These are phyloP conservation scores for Elachura formosa DNA, from an alignment of 2,113 vertebrate genomes.

Conservation along the genomic window DNA sequence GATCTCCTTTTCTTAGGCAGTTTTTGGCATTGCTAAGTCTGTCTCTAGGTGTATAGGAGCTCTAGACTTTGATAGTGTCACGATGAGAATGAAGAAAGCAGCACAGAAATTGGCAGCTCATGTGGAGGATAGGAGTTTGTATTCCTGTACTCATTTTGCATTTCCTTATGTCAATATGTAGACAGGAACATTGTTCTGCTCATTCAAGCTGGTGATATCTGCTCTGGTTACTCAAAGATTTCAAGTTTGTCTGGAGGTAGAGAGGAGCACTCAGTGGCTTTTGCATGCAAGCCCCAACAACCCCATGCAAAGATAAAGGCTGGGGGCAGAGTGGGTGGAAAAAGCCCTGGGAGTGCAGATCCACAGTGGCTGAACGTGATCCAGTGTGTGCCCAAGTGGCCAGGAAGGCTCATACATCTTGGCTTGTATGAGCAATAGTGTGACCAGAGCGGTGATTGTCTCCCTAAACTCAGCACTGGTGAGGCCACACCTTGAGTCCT, in stretches of 20 bases:
- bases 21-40: no score
- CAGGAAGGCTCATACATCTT: background rate
- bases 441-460: background rate
- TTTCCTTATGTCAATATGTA: rapidly evolving
- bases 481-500: rapidly evolving
- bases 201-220: background rate
- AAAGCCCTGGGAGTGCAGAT: background rate
- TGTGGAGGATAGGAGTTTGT: background rate
- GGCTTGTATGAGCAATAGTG: rapidly evolving
- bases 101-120: background rate
- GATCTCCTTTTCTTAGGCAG: no score
- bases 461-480: background rate
- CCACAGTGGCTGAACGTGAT: background rate
- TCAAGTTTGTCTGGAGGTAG: background rate
- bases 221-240: background rate
- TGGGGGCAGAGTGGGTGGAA: background rate
- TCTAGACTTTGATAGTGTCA: background rate
- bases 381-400: background rate
- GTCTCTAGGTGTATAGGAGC: background rate
- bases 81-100: background rate
- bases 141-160: background rate
- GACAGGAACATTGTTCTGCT: rapidly evolving
- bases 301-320: rapidly evolving
- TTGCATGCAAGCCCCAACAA: background rate
- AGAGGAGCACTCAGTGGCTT: background rate